Evolutionary conservation across 2,797 vertebrate genomes (phyloP), one percentile per base, ranked within the genome.

Genomic region (Tokudaia tokunoshimensis): DNA sequence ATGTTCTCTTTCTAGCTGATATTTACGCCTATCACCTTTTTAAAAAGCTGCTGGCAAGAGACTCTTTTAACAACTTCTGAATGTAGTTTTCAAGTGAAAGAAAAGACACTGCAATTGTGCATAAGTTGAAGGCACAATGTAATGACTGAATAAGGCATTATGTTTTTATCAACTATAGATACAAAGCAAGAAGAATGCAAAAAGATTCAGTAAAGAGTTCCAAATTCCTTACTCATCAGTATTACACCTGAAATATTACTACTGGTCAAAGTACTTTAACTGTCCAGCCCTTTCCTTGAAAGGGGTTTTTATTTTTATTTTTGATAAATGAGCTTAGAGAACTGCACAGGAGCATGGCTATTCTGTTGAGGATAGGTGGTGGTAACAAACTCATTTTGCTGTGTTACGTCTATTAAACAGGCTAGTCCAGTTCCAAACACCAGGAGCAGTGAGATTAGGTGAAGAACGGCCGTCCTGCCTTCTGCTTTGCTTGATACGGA

Each of bases 1-100:
- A 91, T 94, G 94, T 95, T 94, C 65, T 95, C 47, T 97, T 94
- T 96, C 52, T 94, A 94, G 92, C 31, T 72, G 70, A 83, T 79
- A 96, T 92, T 95, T 83, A 94, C 22, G n/a, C 57, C 4, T 44
- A 95, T 55, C 1, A 89, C 15, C 86, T 84, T 88, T 92, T n/a
- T 26, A 76, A 81, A 74, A 70, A 92, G 76, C 50, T 96, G 47
- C 44, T 90, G 44, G 41, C 7, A 20, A 34, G 67, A 74, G 82
- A 82, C 47, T 31, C 59, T 61, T 61, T 61, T 76, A 93, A 31
- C 26, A 89, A 92, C n/a, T 96, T 97, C 41, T 89, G 88, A 91
- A 95, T 61, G 31, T 31, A 92, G 50, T n/a, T 87, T 87, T 91
- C 57, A 92, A 82, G 31, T 89, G 91, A 92, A 41, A 94, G 82